Conservation (phyloP, 2,888 invertebrate genomes). For the Andricus curvator region DNA sequence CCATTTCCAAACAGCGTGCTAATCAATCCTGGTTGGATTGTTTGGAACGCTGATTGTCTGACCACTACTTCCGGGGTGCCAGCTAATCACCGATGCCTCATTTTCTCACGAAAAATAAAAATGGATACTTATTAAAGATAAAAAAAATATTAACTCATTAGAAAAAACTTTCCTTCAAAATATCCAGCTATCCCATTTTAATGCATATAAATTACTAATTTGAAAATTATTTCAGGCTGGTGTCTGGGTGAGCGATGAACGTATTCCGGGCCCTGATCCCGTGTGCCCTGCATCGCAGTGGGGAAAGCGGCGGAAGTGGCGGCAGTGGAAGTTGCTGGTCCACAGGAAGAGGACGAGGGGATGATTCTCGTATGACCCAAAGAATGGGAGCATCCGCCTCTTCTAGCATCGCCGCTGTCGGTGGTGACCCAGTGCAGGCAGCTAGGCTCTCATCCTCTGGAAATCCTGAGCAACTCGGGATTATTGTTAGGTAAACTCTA, state of each 20-base stretch:
- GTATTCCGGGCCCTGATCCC: slow-evolving; percentile 81
- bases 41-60: too few relatives aligned
- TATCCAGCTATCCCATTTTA: too few relatives aligned
- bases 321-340: slow-evolving; percentile 72
- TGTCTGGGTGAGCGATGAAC: slow-evolving; percentile 82
- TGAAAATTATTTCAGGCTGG: slow-evolving; percentile 75
- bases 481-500: slow-evolving; percentile 71
- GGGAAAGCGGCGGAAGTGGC: slow-evolving; percentile 66
- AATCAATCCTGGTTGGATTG: too few relatives aligned
- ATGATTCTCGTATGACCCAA: slow-evolving; percentile 76
- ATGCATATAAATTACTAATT: slow-evolving; percentile 27
- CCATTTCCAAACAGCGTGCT: too few relatives aligned
- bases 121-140: too few relatives aligned
- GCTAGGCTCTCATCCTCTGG: slow-evolving; percentile 76
- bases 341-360: slow-evolving; percentile 70
- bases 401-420: slow-evolving; percentile 76
- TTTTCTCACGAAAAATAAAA: too few relatives aligned
- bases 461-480: slow-evolving; percentile 74
- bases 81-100: too few relatives aligned
- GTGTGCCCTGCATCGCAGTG: slow-evolving; percentile 81
- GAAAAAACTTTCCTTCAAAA: too few relatives aligned
- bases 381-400: slow-evolving; percentile 78
- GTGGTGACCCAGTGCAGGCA: slow-evolving; percentile 76
- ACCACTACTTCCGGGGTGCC: too few relatives aligned
- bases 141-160: too few relatives aligned